Percentiles rank a stretch among this genome's conserved stretches.
Conservation (phyloP, 1,140 invertebrate genomes). For the Drosophila virilis region DNA sequence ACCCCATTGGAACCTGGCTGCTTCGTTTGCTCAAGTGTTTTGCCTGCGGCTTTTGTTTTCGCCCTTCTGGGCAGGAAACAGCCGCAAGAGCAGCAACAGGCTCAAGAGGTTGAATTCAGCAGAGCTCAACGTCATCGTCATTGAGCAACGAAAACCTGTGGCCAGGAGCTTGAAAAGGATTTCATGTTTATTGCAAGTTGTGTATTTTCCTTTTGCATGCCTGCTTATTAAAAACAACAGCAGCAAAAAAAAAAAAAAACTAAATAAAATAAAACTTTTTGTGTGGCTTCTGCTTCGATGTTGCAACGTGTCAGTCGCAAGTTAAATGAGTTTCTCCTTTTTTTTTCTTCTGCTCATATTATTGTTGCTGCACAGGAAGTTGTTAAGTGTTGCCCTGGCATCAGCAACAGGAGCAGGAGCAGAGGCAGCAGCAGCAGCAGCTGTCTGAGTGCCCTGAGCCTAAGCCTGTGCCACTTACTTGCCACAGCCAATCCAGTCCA, state of each 20-base stretch:
- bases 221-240: conserved; percentile 46
- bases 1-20: conserved; percentile 54
- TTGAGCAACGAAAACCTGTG: conserved; percentile 25
- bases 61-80: conserved; percentile 51
- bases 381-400: conserved; percentile 28
- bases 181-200: conserved; percentile 49
- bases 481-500: conserved; percentile 14
- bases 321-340: conserved; percentile 70
- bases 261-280: conserved; percentile 54
- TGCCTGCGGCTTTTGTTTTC: conserved; percentile 51
- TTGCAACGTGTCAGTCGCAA: conserved; percentile 64
- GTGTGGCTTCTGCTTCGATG: conserved; percentile 21
- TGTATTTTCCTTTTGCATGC: conserved; percentile 21
- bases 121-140: conserved; percentile 45
- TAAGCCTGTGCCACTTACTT: conserved; percentile 46
- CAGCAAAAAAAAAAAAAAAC: conserved; percentile 25
- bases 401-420: not conserved
- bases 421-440: conserved; percentile 26
- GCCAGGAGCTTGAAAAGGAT: conserved; percentile 67
- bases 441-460: conserved; percentile 30
- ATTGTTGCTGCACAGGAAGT: conserved; percentile 41
- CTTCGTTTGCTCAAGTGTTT: conserved; percentile 78
- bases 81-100: conserved; percentile 49
- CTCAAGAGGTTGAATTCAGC: conserved; percentile 14
- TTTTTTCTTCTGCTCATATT: conserved; percentile 2